These are phyloP conservation scores for Mus spicilegus DNA, from an alignment of 2,113 vertebrate genomes.

Conservation along the genomic window DNA sequence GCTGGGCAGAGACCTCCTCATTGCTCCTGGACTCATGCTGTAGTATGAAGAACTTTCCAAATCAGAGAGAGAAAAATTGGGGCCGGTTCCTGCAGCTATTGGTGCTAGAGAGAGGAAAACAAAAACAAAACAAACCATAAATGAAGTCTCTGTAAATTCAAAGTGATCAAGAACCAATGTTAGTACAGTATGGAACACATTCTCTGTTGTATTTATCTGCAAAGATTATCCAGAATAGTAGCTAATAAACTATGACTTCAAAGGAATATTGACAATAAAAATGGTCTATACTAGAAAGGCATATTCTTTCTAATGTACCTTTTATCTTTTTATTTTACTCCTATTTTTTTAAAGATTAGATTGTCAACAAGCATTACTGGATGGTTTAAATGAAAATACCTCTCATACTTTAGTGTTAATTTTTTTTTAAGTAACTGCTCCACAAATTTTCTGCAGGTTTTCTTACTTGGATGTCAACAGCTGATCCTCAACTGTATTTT, in stretches of 20 bases:
- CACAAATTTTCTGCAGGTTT: not conserved
- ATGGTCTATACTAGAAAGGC: not conserved
- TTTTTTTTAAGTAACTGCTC: not conserved
- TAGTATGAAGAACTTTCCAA: conserved; percentile 99
- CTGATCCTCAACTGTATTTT: not conserved
- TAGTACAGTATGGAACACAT: not conserved
- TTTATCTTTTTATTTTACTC: not conserved
- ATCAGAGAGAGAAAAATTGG: conserved; percentile 98
- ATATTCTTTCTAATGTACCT: not conserved
- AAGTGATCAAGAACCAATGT: conserved; percentile 47
- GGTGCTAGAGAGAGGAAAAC: conserved; percentile 90
- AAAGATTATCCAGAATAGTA: not conserved
- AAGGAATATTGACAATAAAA: not conserved
- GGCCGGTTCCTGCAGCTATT: conserved; percentile 97
- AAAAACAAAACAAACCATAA: conserved; percentile 64
- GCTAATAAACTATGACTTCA: conserved; percentile 14
- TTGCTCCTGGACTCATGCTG: conserved; percentile 99
- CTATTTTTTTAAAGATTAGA: not conserved
- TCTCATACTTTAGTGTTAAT: conserved; percentile 48
- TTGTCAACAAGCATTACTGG: conserved; percentile 7
- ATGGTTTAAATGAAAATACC: conserved; percentile 51
- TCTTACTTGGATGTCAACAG: not conserved
- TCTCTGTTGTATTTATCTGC: not conserved
- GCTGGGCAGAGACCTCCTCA: conserved; percentile 98
- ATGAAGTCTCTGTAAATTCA: conserved; percentile 76